A percentile compares a stretch with the other conserved stretches of the same genome.
Conservation (phyloP, 2,113 vertebrate species). For the Ifrita kowaldi region DNA sequence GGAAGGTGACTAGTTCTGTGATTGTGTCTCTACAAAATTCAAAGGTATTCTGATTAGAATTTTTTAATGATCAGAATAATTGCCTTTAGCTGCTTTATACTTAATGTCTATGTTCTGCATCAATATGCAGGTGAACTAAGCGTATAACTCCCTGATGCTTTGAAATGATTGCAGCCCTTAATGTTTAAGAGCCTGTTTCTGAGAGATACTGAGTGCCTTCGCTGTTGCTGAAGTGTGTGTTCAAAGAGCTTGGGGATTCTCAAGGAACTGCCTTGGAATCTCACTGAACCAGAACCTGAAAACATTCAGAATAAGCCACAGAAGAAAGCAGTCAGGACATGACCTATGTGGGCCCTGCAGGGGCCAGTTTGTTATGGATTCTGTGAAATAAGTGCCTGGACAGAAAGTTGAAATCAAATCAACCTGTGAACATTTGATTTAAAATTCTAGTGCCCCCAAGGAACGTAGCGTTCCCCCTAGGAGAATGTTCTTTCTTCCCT, state of each 20-base stretch:
- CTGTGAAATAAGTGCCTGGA: background rate
- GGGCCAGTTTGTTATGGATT: background rate
- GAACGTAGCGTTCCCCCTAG: accelerated
- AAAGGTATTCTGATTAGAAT: slow-evolving; percentile 42
- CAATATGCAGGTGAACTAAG: slow-evolving; percentile 41
- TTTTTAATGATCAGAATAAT: slow-evolving; percentile 56
- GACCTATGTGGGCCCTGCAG: background rate
- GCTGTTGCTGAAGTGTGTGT: background rate
- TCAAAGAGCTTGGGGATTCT: background rate
- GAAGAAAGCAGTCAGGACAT: background rate
- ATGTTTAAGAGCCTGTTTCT: background rate
- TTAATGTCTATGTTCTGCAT: background rate
- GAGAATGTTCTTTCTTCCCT: background rate
- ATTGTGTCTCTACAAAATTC: slow-evolving; percentile 37
- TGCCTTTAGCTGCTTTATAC: slow-evolving; percentile 14
- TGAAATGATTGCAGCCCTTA: slow-evolving; percentile 5
- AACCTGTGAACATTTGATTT: background rate
- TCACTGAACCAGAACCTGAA: background rate
- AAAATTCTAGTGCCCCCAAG: background rate
- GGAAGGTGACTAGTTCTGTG: slow-evolving; percentile 39
- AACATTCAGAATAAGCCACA: background rate
- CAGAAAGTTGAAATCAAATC: background rate
- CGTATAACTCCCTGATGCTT: background rate
- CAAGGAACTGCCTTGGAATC: background rate
- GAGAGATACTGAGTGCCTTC: background rate